Evolutionary conservation across 37 sponge, comb jelly and placozoan species (phyloP).

Genomic region (Spongilla lacustris): DNA sequence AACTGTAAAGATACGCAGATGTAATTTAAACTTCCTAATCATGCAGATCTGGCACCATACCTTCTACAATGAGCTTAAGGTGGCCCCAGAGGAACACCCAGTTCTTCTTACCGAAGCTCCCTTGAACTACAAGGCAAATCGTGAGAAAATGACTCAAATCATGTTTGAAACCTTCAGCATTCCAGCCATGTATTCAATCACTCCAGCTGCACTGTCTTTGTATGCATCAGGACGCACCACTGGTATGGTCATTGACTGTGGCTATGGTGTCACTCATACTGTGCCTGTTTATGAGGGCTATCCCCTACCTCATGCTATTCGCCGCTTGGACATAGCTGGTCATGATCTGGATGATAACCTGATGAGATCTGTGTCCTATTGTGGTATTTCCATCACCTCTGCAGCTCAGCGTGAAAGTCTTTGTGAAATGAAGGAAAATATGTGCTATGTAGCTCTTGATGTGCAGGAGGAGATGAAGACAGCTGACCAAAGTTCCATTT

Average conservation of each 20-base stretch:
- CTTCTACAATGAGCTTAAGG: constrained; percentile 99
- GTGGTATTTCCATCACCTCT: no score
- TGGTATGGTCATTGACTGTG: constrained; percentile 99
- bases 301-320: constrained; percentile 98
- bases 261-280: constrained; percentile 99
- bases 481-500: constrained; percentile 88
- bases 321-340: constrained; percentile 98
- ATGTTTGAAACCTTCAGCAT: constrained; percentile 99
- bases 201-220: constrained; percentile 98
- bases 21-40: no score
- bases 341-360: constrained; percentile 99
- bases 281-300: constrained; percentile 99
- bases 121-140: constrained; percentile 99
- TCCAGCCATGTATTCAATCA: constrained; percentile 99
- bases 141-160: constrained; percentile 99
- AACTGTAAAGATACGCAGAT: no score
- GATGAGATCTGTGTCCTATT: constrained; percentile 99
- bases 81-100: constrained; percentile 99
- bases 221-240: constrained; percentile 99
- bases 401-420: constrained; percentile 97
- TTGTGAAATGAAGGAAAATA: constrained; percentile 98
- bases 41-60: constrained; percentile 99
- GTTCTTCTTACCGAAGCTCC: constrained; percentile 99
- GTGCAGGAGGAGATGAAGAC: constrained; percentile 99
- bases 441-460: constrained; percentile 99